phyloP scores from a whole-genome alignment of 1,140 invertebrate genomes.

The Drosophila paulistorum region DNA sequence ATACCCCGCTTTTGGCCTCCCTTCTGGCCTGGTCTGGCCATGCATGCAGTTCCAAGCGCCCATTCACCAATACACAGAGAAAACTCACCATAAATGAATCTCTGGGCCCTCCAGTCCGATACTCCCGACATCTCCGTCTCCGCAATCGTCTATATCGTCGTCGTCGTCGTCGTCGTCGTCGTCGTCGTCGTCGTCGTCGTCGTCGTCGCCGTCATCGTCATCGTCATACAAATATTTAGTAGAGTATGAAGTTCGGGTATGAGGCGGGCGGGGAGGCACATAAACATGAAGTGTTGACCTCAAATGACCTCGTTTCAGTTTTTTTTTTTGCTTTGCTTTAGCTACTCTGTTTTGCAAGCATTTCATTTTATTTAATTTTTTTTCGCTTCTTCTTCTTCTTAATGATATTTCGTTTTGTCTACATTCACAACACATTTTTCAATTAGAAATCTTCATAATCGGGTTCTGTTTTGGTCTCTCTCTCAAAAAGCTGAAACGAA shows the following conservation, averaged over 20 bases:
- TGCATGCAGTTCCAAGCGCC: constrained; percentile 59
- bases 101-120: constrained; percentile 34
- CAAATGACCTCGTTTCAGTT: constrained; percentile 63
- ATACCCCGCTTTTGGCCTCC: not conserved
- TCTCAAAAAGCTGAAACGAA: constrained; percentile 3
- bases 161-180: too few relatives aligned
- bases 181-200: constrained; percentile 31
- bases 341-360: constrained; percentile 35
- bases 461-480: constrained; percentile 15
- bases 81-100: constrained; percentile 60
- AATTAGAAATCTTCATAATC: constrained; percentile 25
- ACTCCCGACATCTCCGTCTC: constrained; percentile 9
- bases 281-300: constrained; percentile 78
- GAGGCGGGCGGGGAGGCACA: constrained; percentile 50
- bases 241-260: constrained; percentile 80
- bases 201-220: constrained; percentile 28
- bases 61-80: constrained; percentile 48
- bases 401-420: constrained; percentile 10
- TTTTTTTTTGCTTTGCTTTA: constrained; percentile 35
- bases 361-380: constrained; percentile 34
- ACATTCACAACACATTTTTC: constrained; percentile 18
- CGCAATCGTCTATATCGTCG: constrained; percentile 26
- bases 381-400: not conserved
- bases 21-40: constrained; percentile 46
- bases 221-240: constrained; percentile 81